phyloP scores from a whole-genome alignment of 2,797 vertebrate genomes.

The Anisognathus igniventris region DNA sequence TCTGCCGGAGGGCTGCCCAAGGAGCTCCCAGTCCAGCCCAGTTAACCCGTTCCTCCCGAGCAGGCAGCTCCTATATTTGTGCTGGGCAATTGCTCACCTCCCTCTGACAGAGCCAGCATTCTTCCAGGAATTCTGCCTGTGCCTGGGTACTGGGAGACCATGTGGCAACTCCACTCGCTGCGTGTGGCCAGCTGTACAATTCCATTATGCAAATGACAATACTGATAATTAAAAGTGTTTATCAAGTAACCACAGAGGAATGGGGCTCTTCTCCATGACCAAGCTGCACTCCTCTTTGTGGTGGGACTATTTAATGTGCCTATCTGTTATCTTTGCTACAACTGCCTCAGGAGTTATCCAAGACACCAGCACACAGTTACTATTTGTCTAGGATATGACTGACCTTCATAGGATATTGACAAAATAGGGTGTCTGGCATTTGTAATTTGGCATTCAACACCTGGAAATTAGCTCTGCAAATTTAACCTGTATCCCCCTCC shows the following conservation, averaged over 20 bases:
- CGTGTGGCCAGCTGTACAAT: constrained; percentile 6
- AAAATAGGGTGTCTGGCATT: neutral
- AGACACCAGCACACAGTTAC: neutral
- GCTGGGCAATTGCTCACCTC: neutral
- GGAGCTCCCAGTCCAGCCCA: neutral
- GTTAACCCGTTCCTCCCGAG: neutral
- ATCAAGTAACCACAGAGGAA: constrained; percentile 38
- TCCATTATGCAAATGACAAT: constrained; percentile 35
- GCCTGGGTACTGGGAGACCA: neutral
- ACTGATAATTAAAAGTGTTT: constrained; percentile 44
- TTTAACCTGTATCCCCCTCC: neutral
- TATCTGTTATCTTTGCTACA: neutral
- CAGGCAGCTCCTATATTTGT: neutral
- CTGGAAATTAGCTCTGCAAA: neutral
- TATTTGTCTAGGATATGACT: neutral
- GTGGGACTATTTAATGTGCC: neutral
- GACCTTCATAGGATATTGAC: neutral
- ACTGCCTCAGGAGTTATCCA: neutral
- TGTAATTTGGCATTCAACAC: neutral
- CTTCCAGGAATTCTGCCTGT: neutral
- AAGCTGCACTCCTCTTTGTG: neutral
- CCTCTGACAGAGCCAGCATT: neutral
- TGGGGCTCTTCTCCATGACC: neutral
- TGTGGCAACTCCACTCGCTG: neutral
- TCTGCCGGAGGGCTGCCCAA: neutral